Base-by-base conservation (phyloP, 2,888 invertebrate species). In the Anarsia innoxiella region DNA sequence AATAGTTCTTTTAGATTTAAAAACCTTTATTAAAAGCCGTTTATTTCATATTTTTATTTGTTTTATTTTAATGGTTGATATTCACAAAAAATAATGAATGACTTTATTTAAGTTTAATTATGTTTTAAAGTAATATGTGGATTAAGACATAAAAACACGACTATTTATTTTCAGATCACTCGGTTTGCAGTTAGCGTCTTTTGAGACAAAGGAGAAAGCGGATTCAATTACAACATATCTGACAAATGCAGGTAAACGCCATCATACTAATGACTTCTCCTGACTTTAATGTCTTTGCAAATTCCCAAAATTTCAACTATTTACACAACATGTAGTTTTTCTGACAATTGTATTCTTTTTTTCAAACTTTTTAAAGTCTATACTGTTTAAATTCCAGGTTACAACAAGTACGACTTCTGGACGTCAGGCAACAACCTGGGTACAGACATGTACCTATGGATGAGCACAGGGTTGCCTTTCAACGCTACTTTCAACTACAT, bases 401-500 rank as follows among this genome's bases (percentile, higher is more conserved):
- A 93, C 70, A 91, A 90, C 51, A 92, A 92, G 63, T 92, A 91
- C 58, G 93, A 94, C 66, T 94, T 93, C 74, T 95, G 94, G 94
- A 94, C 94, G 57, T 94, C 94, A 40, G 94, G 94, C 43, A 95
- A 95, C 75, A 91, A 92, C 54, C 83, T 95, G 40, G 94, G 94
- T 23, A 93, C 94, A 10, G 92, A 93, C 59, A 94, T 93, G 92
- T 91, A 92, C 73, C 82, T 94, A 41, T 95, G 94, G 94, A 93
- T 94, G 94, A 94, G 93, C 67, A 93, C 93, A 23, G 94, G 94
- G 9, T 76, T 93, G 42, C 93, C 94, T 23, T 93, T 94, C 80
- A 94, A 95, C 72, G 91, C 93, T 13, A 94, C 94, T n/a, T 94
- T 94, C 73, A 92, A 93, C 75, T 93, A 92, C 71, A 93, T 93